Conservation (phyloP, 2,797 vertebrate species). For the Knipowitschia caucasica region DNA sequence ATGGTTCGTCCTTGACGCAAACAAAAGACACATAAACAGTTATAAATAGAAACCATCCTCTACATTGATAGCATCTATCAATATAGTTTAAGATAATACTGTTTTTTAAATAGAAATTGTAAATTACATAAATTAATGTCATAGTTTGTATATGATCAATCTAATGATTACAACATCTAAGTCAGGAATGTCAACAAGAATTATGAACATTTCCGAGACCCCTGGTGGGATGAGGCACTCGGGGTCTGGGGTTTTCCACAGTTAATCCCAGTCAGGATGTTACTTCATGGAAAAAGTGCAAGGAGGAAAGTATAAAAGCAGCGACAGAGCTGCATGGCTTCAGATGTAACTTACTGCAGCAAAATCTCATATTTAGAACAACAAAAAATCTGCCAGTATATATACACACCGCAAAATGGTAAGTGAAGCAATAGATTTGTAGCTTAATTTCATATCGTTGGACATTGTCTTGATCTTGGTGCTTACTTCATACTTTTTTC, state of each 20-base stretch:
- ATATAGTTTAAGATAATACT: too few relatives aligned
- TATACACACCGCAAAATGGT: constrained; percentile 56
- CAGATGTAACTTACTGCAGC: constrained; percentile 22
- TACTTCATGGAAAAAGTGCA: constrained; percentile 51
- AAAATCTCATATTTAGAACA: constrained; percentile 8
- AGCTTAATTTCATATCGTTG: background rate
- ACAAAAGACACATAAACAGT: too few relatives aligned
- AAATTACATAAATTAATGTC: background rate
- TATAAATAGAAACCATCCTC: too few relatives aligned
- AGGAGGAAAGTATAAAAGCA: constrained; percentile 37
- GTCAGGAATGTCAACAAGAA: constrained; percentile 5
- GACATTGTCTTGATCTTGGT: too few relatives aligned
- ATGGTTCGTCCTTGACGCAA: too few relatives aligned
- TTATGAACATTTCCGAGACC: constrained; percentile 20
- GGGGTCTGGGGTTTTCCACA: constrained; percentile 51
- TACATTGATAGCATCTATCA: too few relatives aligned
- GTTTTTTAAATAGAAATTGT: too few relatives aligned
- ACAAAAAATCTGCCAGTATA: constrained; percentile 9
- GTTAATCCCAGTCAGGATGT: constrained; percentile 9
- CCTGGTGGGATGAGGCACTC: background rate
- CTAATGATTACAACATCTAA: background rate
- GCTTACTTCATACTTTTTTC: constrained; percentile 22
- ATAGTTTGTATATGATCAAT: background rate
- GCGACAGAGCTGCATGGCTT: background rate
- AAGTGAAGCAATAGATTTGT: constrained; percentile 22